Conservation (phyloP, 2,797 vertebrate species). For the Danio aesculapii region DNA sequence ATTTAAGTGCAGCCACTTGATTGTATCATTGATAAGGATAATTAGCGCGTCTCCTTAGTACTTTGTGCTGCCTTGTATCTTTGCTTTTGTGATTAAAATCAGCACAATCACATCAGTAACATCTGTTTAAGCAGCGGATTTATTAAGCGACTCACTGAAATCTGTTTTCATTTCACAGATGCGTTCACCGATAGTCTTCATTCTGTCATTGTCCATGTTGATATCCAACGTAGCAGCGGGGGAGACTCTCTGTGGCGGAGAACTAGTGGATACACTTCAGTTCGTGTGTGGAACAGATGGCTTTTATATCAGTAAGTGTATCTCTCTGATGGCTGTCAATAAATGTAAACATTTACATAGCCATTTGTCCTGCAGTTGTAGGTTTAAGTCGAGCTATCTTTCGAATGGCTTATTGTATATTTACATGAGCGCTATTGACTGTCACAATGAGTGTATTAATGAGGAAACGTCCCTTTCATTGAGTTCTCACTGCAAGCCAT, state of each 20-base stretch:
- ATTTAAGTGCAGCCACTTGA: not conserved
- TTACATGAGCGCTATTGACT: not conserved
- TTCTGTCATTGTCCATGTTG: slow-evolving; percentile 80
- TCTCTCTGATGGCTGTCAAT: not conserved
- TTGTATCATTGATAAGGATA: slow-evolving; percentile 32
- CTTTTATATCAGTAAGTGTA: slow-evolving; percentile 89
- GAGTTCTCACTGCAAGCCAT: not conserved
- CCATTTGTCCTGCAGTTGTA: not conserved
- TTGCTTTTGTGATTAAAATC: not conserved
- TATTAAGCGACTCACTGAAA: not conserved
- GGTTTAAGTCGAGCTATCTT: not conserved
- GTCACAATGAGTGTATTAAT: not conserved
- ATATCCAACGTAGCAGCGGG: slow-evolving; percentile 79
- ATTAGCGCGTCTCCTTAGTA: not conserved
- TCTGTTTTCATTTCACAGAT: slow-evolving; percentile 68
- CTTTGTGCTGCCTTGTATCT: slow-evolving; percentile 14
- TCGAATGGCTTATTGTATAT: not conserved
- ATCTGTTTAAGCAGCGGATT: not conserved
- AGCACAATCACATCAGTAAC: not conserved
- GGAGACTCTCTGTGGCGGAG: slow-evolving; percentile 88
- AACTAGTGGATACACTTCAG: slow-evolving; percentile 90
- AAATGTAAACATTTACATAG: not conserved
- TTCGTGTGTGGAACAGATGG: slow-evolving; percentile 89
- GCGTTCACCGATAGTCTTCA: slow-evolving; percentile 74
- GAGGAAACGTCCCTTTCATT: not conserved